Base-by-base conservation (phyloP, 2,113 vertebrate species). In the Brachypteracias leptosomus region DNA sequence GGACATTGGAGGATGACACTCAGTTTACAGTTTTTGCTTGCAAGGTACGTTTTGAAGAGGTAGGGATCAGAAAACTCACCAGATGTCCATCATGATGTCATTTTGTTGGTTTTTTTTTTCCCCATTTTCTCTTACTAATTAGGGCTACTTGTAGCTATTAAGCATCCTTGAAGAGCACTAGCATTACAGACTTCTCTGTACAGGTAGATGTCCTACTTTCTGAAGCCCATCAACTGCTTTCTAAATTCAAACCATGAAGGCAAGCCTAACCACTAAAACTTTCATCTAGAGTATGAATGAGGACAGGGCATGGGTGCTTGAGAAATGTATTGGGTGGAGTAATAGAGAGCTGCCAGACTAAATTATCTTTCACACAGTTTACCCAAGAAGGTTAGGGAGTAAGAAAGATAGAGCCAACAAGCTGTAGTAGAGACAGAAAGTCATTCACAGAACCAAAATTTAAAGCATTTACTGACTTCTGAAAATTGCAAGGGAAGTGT, bases 291-390 rank as follows among this genome's bases (percentile, higher is more conserved):
- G 22, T n/a, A 38, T 58, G 42, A 87, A 22, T 5, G 8, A 93
- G 59, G 59, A 82, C 46, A 91, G 58, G 79, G 44, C 11, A 65
- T 1, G 3, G 26, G 54, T 66, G 29, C 40, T 85, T 71, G 28
- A 79, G 71, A 91, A 92, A 79, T 46, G 10, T 42, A 38, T 29
- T 70, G 75, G 38, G 55, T 47, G 63, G 88, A 88, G 67, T 15
- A 73, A 80, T 29, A 88, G 31, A 76, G 36, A 88, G 33, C 63
- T 94, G 85, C 67, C 85, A 92, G 42, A 31, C 59, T 77, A 86
- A 93, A 94, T 95, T 80, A 31, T 74, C 59, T 92, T 88, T 86
- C 67, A 66, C 54, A 52, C 20, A 58, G 33, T 84, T 95, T 93
- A 84, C 55, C 28, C 26, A 51, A 38, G 51, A 93, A 74, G 25